A percentile compares a stretch with the other conserved stretches of the same genome.
phyloP scores from a whole-genome alignment of 2,888 invertebrate species.

The Synergus japonicus region DNA sequence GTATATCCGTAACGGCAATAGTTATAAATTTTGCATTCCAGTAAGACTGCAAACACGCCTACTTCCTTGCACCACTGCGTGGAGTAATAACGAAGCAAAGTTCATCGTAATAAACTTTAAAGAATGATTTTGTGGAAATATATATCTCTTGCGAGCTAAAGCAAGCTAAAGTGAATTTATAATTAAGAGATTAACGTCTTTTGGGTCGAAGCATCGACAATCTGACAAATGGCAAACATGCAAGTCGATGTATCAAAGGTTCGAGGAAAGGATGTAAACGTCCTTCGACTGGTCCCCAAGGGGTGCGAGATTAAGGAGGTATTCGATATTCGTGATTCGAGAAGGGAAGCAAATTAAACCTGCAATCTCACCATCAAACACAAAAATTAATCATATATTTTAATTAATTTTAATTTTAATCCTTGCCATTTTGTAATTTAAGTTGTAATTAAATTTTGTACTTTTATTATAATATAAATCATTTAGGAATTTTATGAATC shows the following conservation, averaged over 20 bases:
- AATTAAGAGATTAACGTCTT: conserved; percentile 17
- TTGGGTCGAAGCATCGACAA: neutral
- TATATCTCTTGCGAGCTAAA: neutral
- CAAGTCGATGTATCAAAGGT: neutral
- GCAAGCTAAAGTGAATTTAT: conserved; percentile 18
- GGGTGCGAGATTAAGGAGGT: conserved; percentile 10
- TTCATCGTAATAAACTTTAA: conserved; percentile 28
- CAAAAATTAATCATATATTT: neutral
- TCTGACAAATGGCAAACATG: conserved; percentile 24
- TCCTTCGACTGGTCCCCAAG: conserved; percentile 2
- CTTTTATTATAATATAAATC: neutral
- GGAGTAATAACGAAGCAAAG: conserved; percentile 19
- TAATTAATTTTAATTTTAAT: neutral
- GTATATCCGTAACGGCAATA: conserved; percentile 12
- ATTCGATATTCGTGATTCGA: neutral
- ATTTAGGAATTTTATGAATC: too few relatives aligned
- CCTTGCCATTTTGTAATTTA: neutral
- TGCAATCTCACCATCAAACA: neutral
- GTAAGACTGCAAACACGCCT: conserved; percentile 34
- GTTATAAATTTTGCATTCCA: conserved; percentile 38
- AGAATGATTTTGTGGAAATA: conserved; percentile 31
- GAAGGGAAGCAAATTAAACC: neutral
- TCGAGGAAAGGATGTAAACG: conserved; percentile 2
- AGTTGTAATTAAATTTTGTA: neutral
- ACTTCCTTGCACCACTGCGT: conserved; percentile 8